Evolutionary conservation across 2,888 invertebrate species (phyloP).

Genomic region (Margaritifera margaritifera): DNA sequence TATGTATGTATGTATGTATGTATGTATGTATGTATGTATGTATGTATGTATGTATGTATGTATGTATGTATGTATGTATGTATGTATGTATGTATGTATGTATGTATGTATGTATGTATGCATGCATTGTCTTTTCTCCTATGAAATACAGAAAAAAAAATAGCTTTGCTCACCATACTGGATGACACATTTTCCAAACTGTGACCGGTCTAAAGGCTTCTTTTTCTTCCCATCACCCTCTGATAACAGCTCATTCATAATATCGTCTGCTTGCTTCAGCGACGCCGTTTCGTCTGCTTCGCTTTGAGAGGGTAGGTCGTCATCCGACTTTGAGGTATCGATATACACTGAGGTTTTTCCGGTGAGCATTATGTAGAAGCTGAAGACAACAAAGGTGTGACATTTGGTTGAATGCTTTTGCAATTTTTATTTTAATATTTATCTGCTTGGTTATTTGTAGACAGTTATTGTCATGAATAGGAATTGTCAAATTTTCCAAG

Average conservation of each 20-base stretch:
- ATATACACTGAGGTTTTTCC: constrained; percentile 67
- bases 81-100: too few species aligned
- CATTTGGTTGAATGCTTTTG: background rate
- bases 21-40: too few species aligned
- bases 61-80: too few species aligned
- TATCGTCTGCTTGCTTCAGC: background rate
- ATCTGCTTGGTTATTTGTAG: too few species aligned
- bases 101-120: background rate
- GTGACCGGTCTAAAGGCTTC: constrained; percentile 49
- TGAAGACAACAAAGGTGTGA: constrained; percentile 22
- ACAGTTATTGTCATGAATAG: too few species aligned
- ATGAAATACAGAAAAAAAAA: background rate
- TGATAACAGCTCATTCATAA: constrained; percentile 2
- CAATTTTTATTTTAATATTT: too few species aligned
- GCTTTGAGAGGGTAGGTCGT: constrained; percentile 30
- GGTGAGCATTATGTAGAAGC: constrained; percentile 66
- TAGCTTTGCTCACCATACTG: constrained; percentile 54
- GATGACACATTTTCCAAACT: constrained; percentile 65
- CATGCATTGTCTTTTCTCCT: background rate
- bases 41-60: too few species aligned
- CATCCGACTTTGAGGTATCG: constrained; percentile 57
- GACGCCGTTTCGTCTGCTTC: constrained; percentile 25
- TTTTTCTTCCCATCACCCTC: constrained; percentile 22
- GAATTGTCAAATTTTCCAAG: too few species aligned
- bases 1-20: too few species aligned